Conservation (phyloP, 2,797 vertebrate species). For the Pipistrellus pygmaeus region DNA sequence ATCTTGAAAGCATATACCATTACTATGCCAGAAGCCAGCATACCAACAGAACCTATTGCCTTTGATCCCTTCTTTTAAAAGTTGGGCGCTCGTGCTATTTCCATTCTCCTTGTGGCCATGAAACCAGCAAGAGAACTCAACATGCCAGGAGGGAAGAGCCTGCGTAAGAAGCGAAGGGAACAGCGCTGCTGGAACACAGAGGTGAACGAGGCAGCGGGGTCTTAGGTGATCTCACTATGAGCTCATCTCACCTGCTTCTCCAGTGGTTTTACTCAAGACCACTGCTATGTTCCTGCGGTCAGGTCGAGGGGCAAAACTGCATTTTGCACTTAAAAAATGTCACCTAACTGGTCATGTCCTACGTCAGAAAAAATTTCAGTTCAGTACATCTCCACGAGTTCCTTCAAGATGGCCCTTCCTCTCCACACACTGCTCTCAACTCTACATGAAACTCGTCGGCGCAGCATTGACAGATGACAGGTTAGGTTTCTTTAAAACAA, state of each 20-base stretch:
- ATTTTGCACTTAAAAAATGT: neutral
- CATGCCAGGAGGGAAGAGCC: neutral
- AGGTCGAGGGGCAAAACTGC: neutral
- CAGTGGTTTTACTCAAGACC: neutral
- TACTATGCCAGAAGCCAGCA: slow-evolving; percentile 54
- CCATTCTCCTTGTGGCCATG: neutral
- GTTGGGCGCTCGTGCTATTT: neutral
- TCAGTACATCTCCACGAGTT: neutral
- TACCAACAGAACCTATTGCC: neutral
- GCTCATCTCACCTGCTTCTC: neutral
- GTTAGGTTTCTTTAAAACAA: neutral
- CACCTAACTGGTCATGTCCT: neutral
- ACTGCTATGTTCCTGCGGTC: neutral
- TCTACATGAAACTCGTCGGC: neutral
- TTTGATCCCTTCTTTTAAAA: slow-evolving; percentile 58
- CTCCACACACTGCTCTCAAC: neutral
- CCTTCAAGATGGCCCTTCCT: neutral
- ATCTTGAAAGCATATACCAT: slow-evolving; percentile 35
- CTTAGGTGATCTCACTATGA: neutral
- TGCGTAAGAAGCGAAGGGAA: neutral
- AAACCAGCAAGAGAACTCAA: neutral
- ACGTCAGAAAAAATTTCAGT: neutral
- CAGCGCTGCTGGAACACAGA: neutral
- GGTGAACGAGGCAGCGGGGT: rapidly evolving
- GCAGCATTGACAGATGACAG: neutral